Base-by-base conservation (phyloP, 2,113 vertebrate species). In the Trematomus loennbergii region DNA sequence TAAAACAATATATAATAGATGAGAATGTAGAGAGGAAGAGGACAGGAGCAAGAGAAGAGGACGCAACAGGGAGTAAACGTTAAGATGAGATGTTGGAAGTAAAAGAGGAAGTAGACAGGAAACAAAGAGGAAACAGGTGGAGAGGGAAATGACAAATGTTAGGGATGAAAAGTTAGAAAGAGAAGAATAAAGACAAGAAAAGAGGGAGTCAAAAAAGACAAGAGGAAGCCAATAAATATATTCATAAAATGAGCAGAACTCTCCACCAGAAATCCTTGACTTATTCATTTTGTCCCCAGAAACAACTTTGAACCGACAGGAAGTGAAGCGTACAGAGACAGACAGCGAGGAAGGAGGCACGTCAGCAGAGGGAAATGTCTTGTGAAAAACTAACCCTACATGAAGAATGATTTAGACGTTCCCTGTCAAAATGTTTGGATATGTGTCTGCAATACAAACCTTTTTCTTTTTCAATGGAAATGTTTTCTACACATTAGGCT, bases 241-340 rank as follows among this genome's bases (percentile, higher is more conserved):
- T 78, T 64, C 36, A 78, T 72, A 50, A 63, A 49, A 57, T 18
- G 22, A 33, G 46, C 64, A 75, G 43, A 49, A 65, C 71, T 49
- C 49, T 29, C 60, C 58, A 29, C 15, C 17, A 53, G 72, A 72
- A 61, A 68, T 65, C 63, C 70, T 65, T 83, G 74, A 88, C 61
- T 86, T 83, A 83, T 88, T 86, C 43, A 86, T 64, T 75, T 79
- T 75, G 84, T 84, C 78, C 74, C 70, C 45, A 72, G 81, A 61
- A 86, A 75, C 80, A 81, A 81, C 73, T 75, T 57, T 53, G 65
- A 82, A 59, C 69, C 70, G 2, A 74, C 70, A 4, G 55, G 15
- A 61, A 61, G 29, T 74, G 15, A 73, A 60, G 9, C 76, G 2
- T 15, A 58, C 45, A 10, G 11, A 59, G 73, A 69, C 52, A 55